Evolutionary conservation across 2,888 invertebrate genomes (phyloP).

Genomic region (Suillia variegata): DNA sequence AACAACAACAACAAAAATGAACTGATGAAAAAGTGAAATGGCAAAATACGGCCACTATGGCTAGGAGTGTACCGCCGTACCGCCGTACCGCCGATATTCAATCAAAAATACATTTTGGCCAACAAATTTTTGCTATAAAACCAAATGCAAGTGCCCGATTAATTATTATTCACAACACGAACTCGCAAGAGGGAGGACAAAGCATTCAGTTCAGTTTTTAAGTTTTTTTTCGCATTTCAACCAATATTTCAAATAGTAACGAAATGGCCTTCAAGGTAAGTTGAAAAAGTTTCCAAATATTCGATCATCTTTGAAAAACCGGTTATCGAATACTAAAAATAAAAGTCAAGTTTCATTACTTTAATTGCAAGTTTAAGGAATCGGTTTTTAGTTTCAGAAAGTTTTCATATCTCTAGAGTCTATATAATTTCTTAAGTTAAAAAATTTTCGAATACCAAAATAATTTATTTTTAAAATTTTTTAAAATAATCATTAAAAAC

Average conservation of each 20-base stretch:
- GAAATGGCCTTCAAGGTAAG: slow-evolving; percentile 55
- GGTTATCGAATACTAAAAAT: too few relatives aligned
- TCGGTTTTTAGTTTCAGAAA: too few relatives aligned
- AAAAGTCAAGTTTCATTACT: too few relatives aligned
- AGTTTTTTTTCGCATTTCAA: slow-evolving; percentile 20
- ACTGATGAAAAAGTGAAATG: slow-evolving; percentile 6
- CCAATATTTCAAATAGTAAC: slow-evolving; percentile 21
- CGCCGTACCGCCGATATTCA: not conserved
- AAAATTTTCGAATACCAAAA: too few relatives aligned
- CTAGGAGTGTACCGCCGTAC: too few relatives aligned
- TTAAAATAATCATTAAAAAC: too few relatives aligned
- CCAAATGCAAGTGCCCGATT: slow-evolving; percentile 36
- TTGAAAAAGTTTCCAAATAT: slow-evolving; percentile 14
- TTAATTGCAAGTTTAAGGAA: too few relatives aligned
- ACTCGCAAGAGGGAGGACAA: slow-evolving; percentile 46
- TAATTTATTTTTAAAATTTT: too few relatives aligned
- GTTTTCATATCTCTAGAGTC: too few relatives aligned
- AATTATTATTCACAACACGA: slow-evolving; percentile 53
- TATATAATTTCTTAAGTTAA: too few relatives aligned
- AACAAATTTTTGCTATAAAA: slow-evolving; percentile 48
- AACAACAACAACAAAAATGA: too few relatives aligned
- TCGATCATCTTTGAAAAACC: too few relatives aligned
- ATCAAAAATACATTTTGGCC: slow-evolving; percentile 3
- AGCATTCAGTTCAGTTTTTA: slow-evolving; percentile 26
- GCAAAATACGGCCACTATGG: not conserved